Evolutionary conservation across 2,888 invertebrate species (phyloP).

Genomic region (Tenodera sinensis): DNA sequence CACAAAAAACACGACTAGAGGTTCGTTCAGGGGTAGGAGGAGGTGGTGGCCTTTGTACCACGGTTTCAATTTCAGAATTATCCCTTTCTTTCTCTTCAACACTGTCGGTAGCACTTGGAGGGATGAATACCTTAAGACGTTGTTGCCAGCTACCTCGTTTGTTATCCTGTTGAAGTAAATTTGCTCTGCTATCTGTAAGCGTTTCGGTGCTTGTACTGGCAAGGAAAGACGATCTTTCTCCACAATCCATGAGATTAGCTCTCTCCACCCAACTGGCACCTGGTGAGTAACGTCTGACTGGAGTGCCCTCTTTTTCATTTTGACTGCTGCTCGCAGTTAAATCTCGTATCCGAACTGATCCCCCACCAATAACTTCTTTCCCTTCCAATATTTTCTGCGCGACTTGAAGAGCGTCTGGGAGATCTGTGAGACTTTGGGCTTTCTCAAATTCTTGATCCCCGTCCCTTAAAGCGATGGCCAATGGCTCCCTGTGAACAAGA

Average conservation of each 20-base stretch:
- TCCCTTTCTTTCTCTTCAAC: conserved; percentile 27
- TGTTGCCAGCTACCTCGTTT: conserved; percentile 33
- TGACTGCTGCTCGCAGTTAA: not conserved
- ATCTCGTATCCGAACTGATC: conserved; percentile 9
- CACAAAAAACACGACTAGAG: conserved; percentile 4
- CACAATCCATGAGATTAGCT: not conserved
- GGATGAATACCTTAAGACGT: conserved; percentile 36
- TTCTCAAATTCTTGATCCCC: conserved; percentile 56
- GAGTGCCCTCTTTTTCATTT: not conserved
- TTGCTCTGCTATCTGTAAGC: conserved; percentile 42
- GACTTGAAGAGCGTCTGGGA: conserved; percentile 49
- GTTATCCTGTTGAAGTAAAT: conserved; percentile 26
- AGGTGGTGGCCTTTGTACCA: conserved; percentile 6
- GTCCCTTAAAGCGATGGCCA: conserved; percentile 43
- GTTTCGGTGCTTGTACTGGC: conserved; percentile 41
- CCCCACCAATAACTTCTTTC: conserved; percentile 38
- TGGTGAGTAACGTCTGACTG: not conserved
- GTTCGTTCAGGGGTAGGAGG: conserved; percentile 13
- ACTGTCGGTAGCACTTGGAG: conserved; percentile 36
- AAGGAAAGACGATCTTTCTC: conserved; percentile 16
- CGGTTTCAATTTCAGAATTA: not conserved
- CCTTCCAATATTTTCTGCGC: conserved; percentile 46
- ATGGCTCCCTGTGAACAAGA: conserved; percentile 54
- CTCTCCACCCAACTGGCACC: conserved; percentile 19
- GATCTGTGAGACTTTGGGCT: conserved; percentile 59